Evolutionary conservation across 1,140 invertebrate genomes (phyloP).

Genomic region (Drosophila oshimai): DNA sequence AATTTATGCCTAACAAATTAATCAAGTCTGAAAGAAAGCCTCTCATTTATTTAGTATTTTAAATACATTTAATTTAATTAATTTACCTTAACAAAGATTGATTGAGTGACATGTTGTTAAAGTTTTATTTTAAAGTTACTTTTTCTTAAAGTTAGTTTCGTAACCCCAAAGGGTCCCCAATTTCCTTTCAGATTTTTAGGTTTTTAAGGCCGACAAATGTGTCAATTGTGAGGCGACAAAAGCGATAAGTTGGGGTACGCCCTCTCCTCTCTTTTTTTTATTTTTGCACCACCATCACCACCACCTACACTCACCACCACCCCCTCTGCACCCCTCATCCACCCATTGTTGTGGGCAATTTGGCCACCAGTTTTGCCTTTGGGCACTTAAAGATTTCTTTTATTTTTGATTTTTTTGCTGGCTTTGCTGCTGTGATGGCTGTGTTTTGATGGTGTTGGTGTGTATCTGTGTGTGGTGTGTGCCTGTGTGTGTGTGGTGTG

Average conservation of each 20-base stretch:
- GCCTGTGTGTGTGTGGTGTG: slow-evolving; percentile 28
- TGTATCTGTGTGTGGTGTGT: not conserved
- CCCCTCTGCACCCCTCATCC: not conserved
- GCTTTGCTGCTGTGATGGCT: slow-evolving; percentile 9
- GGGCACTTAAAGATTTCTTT: slow-evolving; percentile 47
- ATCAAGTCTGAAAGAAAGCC: too few relatives aligned
- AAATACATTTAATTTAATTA: too few relatives aligned
- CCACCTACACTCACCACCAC: not conserved
- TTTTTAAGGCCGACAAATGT: slow-evolving; percentile 13
- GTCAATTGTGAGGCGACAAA: slow-evolving; percentile 63
- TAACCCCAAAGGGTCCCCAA: too few relatives aligned
- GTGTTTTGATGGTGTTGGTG: not conserved
- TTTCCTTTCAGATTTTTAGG: not conserved
- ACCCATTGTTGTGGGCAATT: slow-evolving; percentile 15
- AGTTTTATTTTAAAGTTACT: too few relatives aligned
- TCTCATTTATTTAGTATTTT: too few relatives aligned
- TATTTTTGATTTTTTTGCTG: slow-evolving; percentile 26
- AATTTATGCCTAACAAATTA: too few relatives aligned
- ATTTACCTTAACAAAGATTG: too few relatives aligned
- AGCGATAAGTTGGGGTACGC: slow-evolving; percentile 36
- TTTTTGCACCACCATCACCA: not conserved
- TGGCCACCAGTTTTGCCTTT: slow-evolving; percentile 44
- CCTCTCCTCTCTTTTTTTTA: not conserved
- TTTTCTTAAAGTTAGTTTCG: too few relatives aligned
- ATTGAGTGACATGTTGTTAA: too few relatives aligned